phyloP scores from a whole-genome alignment of 64 coral and sea anemone species.

The Actinia equina region DNA sequence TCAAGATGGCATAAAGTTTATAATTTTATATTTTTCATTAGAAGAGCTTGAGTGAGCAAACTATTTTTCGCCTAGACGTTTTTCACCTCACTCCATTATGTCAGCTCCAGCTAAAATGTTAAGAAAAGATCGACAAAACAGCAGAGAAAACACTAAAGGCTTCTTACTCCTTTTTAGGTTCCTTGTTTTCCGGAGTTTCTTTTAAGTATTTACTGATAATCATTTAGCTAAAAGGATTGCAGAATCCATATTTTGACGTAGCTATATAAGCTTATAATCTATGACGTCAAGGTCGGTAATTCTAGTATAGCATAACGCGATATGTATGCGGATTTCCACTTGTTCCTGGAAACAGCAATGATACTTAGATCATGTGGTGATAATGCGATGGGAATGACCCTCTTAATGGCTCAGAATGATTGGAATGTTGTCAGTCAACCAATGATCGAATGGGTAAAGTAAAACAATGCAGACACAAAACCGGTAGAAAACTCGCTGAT shows the following conservation, averaged over 20 bases:
- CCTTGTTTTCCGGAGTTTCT: no score
- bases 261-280: background rate
- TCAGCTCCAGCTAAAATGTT: no score
- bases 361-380: background rate
- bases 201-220: background rate
- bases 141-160: no score
- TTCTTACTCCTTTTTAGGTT: no score
- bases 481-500: no score
- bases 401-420: no score
- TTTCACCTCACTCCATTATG: no score
- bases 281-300: background rate
- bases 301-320: background rate
- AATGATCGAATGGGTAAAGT: no score
- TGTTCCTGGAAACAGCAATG: background rate
- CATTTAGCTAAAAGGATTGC: background rate
- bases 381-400: background rate
- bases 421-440: no score
- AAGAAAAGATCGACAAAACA: no score
- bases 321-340: background rate
- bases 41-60: background rate
- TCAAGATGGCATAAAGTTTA: background rate
- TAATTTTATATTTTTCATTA: background rate
- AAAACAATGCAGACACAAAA: no score
- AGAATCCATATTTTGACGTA: background rate
- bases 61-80: background rate